Conservation (phyloP, 2,888 invertebrate genomes). For the Incurvaria masculella region DNA sequence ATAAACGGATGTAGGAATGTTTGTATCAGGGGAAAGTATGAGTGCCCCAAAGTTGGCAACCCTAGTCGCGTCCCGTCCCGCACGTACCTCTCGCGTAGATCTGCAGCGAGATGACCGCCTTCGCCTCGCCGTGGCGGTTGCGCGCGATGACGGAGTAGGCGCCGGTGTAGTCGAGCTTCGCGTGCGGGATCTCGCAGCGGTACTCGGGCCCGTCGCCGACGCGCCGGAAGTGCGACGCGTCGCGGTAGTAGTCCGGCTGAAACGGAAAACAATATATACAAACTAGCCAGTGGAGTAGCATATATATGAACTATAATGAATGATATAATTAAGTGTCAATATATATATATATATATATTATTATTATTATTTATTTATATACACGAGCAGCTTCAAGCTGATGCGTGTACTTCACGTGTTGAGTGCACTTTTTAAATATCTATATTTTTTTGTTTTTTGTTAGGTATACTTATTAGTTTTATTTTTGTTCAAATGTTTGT, state of each 20-base stretch:
- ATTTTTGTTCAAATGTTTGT: too few species aligned
- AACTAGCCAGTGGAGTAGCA: background rate
- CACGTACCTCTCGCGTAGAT: conserved; percentile 75
- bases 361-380: too few species aligned
- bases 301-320: too few species aligned
- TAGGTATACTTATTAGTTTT: too few species aligned
- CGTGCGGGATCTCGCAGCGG: conserved; percentile 80
- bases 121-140: conserved; percentile 80
- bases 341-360: too few species aligned
- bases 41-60: background rate
- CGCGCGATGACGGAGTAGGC: conserved; percentile 82
- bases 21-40: background rate
- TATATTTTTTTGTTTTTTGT: too few species aligned
- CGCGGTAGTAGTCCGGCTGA: conserved; percentile 84
- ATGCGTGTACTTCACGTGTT: too few species aligned
- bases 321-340: too few species aligned
- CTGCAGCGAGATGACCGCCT: conserved; percentile 84
- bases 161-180: conserved; percentile 82
- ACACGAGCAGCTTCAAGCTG: too few species aligned
- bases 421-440: too few species aligned
- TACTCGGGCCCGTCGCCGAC: conserved; percentile 77
- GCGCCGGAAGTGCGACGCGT: conserved; percentile 77
- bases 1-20: too few species aligned
- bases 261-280: conserved; percentile 21
- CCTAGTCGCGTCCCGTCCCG: too few species aligned